Percentiles rank a stretch among this genome's conserved stretches.
These are phyloP conservation scores for Protodeltote pygarga DNA, from an alignment of 2,888 invertebrate genomes.

Conservation along the genomic window DNA sequence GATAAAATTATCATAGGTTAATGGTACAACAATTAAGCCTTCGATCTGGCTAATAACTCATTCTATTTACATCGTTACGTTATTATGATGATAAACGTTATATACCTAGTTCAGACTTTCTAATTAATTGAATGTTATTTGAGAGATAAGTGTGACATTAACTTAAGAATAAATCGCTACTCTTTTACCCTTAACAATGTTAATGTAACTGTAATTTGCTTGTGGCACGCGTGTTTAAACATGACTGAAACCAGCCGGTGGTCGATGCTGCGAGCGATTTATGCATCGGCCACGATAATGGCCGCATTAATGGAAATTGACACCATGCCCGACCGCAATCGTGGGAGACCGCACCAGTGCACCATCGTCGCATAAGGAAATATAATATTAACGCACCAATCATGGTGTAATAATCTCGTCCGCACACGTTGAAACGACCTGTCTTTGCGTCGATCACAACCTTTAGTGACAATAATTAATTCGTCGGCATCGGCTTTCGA, in stretches of 20 bases:
- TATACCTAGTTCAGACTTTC: background rate
- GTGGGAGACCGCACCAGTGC: slow-evolving; percentile 58
- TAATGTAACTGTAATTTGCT: slow-evolving; percentile 21
- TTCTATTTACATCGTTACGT: too few relatives aligned
- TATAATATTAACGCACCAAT: slow-evolving; percentile 80
- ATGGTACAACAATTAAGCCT: too few relatives aligned
- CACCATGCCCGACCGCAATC: slow-evolving; percentile 66
- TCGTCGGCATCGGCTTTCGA: slow-evolving; percentile 60
- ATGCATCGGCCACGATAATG: slow-evolving; percentile 76
- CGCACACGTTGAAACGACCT: slow-evolving; percentile 70
- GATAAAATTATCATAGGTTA: too few relatives aligned
- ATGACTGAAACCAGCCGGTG: slow-evolving; percentile 57
- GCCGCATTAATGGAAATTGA: slow-evolving; percentile 83
- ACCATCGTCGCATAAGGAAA: slow-evolving; percentile 74
- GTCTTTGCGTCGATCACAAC: slow-evolving; percentile 61
- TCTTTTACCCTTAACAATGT: background rate
- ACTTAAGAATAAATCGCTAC: background rate
- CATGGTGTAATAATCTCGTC: slow-evolving; percentile 78
- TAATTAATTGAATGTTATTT: too few relatives aligned
- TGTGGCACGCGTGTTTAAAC: slow-evolving; percentile 28
- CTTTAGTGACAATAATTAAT: slow-evolving; percentile 70
- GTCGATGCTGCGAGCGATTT: slow-evolving; percentile 75
- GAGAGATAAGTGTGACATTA: background rate
- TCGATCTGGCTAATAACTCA: too few relatives aligned
- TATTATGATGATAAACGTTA: background rate